These are phyloP conservation scores for Myotis planiceps DNA, from an alignment of 2,797 vertebrate species.

Conservation along the genomic window DNA sequence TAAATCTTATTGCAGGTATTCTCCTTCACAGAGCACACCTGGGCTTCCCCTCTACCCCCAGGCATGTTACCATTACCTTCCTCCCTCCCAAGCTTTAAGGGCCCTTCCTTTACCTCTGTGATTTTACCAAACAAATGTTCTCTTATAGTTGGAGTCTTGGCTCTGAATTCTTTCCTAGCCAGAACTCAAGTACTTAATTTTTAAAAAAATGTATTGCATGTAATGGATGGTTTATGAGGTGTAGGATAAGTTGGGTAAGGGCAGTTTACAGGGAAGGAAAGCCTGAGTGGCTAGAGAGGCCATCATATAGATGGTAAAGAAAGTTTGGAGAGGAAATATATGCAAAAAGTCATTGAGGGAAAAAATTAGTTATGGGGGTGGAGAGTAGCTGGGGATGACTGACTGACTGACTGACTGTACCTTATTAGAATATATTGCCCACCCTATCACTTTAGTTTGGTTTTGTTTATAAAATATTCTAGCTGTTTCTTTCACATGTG, in stretches of 20 bases:
- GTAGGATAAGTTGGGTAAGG: not conserved
- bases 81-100: no score
- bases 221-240: not conserved
- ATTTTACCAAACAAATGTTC: no score
- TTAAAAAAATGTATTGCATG: not conserved
- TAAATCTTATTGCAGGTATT: not conserved
- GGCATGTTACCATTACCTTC: no score
- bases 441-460: not conserved
- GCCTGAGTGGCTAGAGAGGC: not conserved
- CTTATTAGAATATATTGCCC: not conserved
- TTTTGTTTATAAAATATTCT: conserved; percentile 14
- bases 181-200: no score
- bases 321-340: not conserved
- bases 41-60: no score
- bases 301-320: not conserved
- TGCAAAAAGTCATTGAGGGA: not conserved
- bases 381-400: not conserved
- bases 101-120: no score
- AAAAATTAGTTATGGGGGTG: not conserved
- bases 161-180: no score
- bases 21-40: no score
- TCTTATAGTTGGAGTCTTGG: no score
- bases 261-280: not conserved
- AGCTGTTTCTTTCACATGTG: not conserved
- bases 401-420: not conserved